These are phyloP conservation scores for Bubo scandiacus DNA, from an alignment of 2,113 vertebrate species.

Conservation along the genomic window DNA sequence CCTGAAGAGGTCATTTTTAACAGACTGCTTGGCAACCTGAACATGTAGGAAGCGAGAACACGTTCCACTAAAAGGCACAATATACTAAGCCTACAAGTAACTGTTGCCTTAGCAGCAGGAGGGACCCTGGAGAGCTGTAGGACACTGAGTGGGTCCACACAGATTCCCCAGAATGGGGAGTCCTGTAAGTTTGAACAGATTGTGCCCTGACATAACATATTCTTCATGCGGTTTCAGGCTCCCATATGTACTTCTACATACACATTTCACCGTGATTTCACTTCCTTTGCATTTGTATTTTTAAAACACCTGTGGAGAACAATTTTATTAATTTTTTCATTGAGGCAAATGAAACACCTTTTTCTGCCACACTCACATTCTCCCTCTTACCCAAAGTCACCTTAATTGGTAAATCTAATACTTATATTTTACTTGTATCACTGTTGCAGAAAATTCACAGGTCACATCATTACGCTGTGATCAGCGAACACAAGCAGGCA, in stretches of 20 bases:
- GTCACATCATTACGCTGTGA: not conserved
- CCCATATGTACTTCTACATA: not conserved
- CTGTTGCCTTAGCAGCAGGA: not conserved
- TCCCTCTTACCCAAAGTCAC: not conserved
- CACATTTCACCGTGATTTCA: not conserved
- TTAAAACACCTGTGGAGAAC: not conserved
- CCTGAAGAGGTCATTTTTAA: not conserved
- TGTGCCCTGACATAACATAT: not conserved
- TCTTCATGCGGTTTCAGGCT: not conserved
- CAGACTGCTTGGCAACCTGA: not conserved
- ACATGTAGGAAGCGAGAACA: not conserved
- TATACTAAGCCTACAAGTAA: not conserved
- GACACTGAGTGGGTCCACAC: accelerated
- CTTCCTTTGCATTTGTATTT: not conserved
- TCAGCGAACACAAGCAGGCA: not conserved
- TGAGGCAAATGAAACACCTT: not conserved
- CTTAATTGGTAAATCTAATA: not conserved
- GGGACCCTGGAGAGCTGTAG: not conserved
- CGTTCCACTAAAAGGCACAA: not conserved
- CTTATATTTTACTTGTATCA: not conserved
- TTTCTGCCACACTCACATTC: not conserved
- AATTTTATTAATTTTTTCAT: not conserved
- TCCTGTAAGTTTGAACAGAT: not conserved
- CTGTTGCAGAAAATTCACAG: not conserved
- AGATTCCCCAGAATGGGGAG: not conserved